Evolutionary conservation across 2,797 vertebrate species (phyloP), one percentile per base, ranked within the genome.

Genomic region (Polyboroides typus): DNA sequence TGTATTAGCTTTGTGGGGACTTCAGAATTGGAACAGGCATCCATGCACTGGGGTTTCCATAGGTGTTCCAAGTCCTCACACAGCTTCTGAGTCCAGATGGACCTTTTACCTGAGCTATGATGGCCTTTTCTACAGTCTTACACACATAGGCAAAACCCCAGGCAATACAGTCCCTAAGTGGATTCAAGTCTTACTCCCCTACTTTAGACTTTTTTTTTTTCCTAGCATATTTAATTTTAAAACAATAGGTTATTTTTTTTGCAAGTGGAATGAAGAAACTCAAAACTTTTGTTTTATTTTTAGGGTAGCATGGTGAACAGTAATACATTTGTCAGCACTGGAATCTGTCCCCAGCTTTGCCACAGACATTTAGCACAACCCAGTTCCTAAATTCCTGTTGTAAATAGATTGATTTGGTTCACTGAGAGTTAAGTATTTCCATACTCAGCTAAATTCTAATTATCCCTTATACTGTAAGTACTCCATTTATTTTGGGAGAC

Each of bases 401-500:
- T 47, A 79, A 86, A 53, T 14, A 70, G 40, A 52, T 67, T 44
- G 55, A 45, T 55, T 45, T 34, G 56, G 74, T 80, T 84, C 73
- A 76, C 3, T 80, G 47, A 89, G 55, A 82, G 68, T 96, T 96
- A 93, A 85, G 29, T 70, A 80, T 87, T 96, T 90, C 74, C 80
- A 74, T 71, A 86, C 78, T 88, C 74, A 96, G 71, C 72, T 59
- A 76, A 95, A 94, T 86, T 79, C 78, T 94, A 94, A 94, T 97
- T 97, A 97, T 87, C 78, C 78, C 53, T 92, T 95, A 50, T 55
- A 92, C 87, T 86, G 67, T 89, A 95, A 96, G 86, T 81, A 85
- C 66, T 58, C 45, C 53, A 73, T 96, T 96, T 96, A 94, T 96
- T 97, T 97, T 92, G 81, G 47, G 87, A 97, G 81, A 96, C 93